Evolutionary conservation across 2,797 vertebrate species (phyloP), one percentile per base, ranked within the genome.

Genomic region (Synaphobranchus kaupii): DNA sequence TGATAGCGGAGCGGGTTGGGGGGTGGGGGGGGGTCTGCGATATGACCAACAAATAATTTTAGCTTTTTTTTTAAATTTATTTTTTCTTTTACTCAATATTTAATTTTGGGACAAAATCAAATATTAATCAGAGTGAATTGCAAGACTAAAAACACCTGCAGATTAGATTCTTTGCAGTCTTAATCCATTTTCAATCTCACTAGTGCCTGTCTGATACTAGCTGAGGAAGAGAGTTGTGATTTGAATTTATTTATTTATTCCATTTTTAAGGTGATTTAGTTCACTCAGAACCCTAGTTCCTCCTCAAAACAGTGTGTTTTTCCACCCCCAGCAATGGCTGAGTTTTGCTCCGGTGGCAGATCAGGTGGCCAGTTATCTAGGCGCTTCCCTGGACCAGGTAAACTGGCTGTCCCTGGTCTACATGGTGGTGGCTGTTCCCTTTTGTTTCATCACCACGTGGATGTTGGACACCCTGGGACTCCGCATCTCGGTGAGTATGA

Each of bases 321-420:
- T 89, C 84, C 0, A 10, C 87, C 85, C 91, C 63, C 94, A 98
- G 98, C 12, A 95, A 85, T 98, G 98, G 97, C 94, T 99, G 93
- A 97, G 96, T 0, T 98, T 99, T 90, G 98, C 98, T 81, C 98
- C 97, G 5, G 96, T 98, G 83, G 98, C 98, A 0, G 95, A 97
- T 88, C 93, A 94, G 90, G 91, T 96, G 0, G 96, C 97, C 63
- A 83, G 88, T 88, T 95, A 90, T 90, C 95, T 98, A 90, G 8
- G 85, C 0, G 94, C 96, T 86, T 92, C 94, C 44, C 89, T 97
- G 91, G 93, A 94, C 17, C 90, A 92, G 0, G 91, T 98, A 90
- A 97, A 98, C 95, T 98, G 97, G 97, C 91, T 99, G 50, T 97
- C 98, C 0, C 66, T 98, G 73, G 93, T 99, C 90, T 99, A 94